Conservation (phyloP, 2,113 vertebrate species). For the Calyptommatus sinebrachiatus region DNA sequence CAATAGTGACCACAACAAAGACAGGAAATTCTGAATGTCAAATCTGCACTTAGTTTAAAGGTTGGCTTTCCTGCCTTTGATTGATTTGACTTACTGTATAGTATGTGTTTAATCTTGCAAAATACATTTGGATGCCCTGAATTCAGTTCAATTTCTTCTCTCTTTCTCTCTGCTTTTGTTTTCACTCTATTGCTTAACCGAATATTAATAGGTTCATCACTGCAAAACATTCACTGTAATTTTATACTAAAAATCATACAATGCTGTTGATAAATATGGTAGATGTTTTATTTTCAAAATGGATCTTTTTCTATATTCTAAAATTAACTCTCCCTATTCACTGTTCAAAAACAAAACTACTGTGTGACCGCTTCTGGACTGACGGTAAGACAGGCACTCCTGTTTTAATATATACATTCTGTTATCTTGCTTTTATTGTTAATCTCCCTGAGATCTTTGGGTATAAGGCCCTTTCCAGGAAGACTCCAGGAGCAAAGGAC, state of each 20-base stretch:
- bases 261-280: slow-evolving; percentile 40
- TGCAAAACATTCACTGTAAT: slow-evolving; percentile 32
- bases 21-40: slow-evolving; percentile 22
- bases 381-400: no score
- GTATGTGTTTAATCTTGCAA: background rate
- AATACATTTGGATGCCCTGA: background rate
- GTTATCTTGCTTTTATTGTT: no score
- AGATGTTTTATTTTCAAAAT: slow-evolving; percentile 38
- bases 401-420: no score
- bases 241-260: slow-evolving; percentile 45
- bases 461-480: no score
- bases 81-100: slow-evolving; percentile 14
- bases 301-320: slow-evolving; percentile 4
- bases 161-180: background rate
- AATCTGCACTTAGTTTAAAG: slow-evolving; percentile 12
- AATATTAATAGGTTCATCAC: slow-evolving; percentile 12
- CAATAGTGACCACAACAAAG: slow-evolving; percentile 1
- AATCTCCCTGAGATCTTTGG: no score
- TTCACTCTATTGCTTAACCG: background rate
- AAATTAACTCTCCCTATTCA: slow-evolving; percentile 29
- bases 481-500: no score
- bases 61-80: slow-evolving; percentile 28
- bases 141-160: slow-evolving; percentile 1
- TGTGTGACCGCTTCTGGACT: background rate
- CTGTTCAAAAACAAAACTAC: slow-evolving; percentile 16